Evolutionary conservation across 2,113 vertebrate genomes (phyloP), one percentile per base, ranked within the genome.

Genomic region (Callorhinus ursinus): DNA sequence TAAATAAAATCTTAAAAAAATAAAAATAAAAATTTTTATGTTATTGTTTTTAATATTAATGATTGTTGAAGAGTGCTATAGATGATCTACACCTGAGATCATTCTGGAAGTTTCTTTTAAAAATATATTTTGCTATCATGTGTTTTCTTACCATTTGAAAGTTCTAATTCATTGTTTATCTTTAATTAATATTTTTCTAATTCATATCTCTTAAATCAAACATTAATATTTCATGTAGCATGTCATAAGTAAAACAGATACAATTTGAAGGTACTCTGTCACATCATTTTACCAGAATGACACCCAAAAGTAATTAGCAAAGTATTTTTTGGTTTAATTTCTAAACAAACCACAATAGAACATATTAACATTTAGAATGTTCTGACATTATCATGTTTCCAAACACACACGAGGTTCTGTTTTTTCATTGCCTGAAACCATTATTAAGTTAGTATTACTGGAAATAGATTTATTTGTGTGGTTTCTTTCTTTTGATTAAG

Each of bases 401-500:
- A 88, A 69, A 95, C 39, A 74, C 57, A 83, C 59, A 76, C n/a
- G 11, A n/a, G 28, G 14, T 88, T 95, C 84, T 94, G 28, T 21
- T 93, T 82, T 71, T 42, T 89, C 10, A 5, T 61, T 94, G 33
- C 79, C 67, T 7, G 9, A 72, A 95, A 85, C 18, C 14, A 65
- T n/a, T 79, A 49, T 88, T 79, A 74, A 42, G 12, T 80, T 79
- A 94, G 14, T 84, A 83, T 86, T 90, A 80, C 13, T 26, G 4
- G 42, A 89, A 84, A 36, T 42, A 92, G 33, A 28, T n/a, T 88
- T 84, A 51, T 88, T 84, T 36, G 8, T 71, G 53, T 84, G 28
- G 39, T 92, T 95, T 82, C 51, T 92, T 85, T 90, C 39, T 90
- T 86, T 91, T 86, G 63, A 80, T 42, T 96, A 87, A 74, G 7